These are phyloP conservation scores for Patella vulgata DNA, from an alignment of 1,140 invertebrate genomes.

Conservation along the genomic window DNA sequence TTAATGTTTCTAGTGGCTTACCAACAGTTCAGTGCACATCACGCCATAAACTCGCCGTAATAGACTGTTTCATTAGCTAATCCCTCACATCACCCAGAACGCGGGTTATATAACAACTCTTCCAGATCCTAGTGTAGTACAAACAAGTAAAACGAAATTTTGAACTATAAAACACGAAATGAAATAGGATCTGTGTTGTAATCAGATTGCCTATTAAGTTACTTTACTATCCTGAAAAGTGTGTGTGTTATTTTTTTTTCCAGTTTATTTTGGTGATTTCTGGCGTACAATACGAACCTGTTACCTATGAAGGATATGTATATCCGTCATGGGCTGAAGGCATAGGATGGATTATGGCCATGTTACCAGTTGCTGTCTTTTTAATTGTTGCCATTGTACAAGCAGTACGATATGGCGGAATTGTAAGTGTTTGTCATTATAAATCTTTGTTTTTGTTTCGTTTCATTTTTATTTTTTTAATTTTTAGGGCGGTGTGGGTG, in stretches of 20 bases:
- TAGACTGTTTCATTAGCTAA: too few species aligned
- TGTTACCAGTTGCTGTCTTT: conserved; percentile 29
- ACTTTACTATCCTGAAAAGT: too few species aligned
- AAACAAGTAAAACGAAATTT: too few species aligned
- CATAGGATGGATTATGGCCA: conserved; percentile 50
- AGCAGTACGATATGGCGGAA: conserved; percentile 30
- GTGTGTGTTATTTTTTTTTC: conserved; percentile 6
- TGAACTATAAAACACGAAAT: too few species aligned
- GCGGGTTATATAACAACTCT: too few species aligned
- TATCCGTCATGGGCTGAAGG: conserved; percentile 41
- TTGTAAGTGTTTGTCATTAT: conserved; percentile 22
- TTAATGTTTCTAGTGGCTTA: too few species aligned
- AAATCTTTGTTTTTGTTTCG: background rate
- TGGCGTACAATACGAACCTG: conserved; percentile 37
- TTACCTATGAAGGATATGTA: conserved; percentile 33
- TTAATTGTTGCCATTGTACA: conserved; percentile 29
- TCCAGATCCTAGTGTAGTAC: too few species aligned
- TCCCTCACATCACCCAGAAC: too few species aligned
- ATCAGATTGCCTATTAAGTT: too few species aligned
- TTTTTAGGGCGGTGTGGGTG: background rate
- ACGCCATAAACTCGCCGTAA: too few species aligned
- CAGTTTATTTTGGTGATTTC: conserved; percentile 51
- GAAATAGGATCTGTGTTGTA: too few species aligned
- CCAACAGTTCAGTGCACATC: too few species aligned
- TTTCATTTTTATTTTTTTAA: background rate